A percentile compares a stretch with the other conserved stretches of the same genome.
Conservation (phyloP, 1,140 invertebrate species). For the Bombus soroeensis region DNA sequence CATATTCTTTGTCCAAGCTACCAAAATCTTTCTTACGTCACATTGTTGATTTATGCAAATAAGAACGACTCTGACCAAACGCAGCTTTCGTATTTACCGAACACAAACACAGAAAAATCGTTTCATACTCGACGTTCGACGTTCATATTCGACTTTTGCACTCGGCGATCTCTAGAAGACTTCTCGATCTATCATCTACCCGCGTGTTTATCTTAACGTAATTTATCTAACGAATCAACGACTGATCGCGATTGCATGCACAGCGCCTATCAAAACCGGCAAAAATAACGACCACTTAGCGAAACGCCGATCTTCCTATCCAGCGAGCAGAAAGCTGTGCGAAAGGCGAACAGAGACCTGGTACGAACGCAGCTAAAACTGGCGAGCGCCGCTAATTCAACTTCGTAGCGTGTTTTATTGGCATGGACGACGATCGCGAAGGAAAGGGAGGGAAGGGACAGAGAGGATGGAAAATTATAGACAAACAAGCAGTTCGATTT, state of each 20-base stretch:
- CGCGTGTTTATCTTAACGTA: no score
- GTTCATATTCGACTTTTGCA: no score
- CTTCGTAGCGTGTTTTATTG: slow-evolving; percentile 33
- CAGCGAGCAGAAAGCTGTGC: neutral
- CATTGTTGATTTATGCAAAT: no score
- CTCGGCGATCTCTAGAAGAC: no score
- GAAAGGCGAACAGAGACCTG: neutral
- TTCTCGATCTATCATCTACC: no score
- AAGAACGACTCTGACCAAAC: neutral
- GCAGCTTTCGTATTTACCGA: no score
- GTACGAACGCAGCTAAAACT: neutral
- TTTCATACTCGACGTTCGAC: no score
- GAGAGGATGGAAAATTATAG: slow-evolving; percentile 14
- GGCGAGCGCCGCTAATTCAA: neutral
- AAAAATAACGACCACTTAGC: neutral
- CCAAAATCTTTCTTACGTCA: no score
- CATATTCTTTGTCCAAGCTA: no score
- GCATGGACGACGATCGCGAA: neutral
- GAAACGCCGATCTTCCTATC: neutral
- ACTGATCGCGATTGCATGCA: neutral
- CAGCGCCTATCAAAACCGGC: fast-evolving
- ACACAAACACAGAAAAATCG: no score
- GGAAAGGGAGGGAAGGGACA: neutral
- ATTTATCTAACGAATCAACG: no score
- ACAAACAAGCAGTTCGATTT: slow-evolving; percentile 29